Conservation (phyloP, 2,888 invertebrate genomes). For the Pandemis cinnamomeana region DNA sequence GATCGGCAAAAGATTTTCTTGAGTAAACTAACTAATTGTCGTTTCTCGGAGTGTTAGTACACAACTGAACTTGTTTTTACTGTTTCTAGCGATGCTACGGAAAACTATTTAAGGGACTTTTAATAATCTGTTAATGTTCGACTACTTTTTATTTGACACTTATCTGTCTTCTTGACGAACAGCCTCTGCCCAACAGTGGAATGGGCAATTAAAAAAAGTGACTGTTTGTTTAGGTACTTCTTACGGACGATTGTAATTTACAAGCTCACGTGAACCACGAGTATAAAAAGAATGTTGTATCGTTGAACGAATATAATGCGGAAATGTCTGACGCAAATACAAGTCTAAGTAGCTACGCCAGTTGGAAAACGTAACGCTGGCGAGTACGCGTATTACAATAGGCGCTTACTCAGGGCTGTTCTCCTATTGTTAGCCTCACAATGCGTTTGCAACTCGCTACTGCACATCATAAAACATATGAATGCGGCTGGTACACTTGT, state of each 20-base stretch:
- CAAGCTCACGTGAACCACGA: no score
- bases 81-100: background rate
- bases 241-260: no score
- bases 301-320: no score
- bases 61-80: background rate
- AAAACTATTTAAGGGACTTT: background rate
- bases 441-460: conserved; percentile 11
- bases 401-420: background rate
- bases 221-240: no score
- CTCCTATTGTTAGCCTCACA: conserved; percentile 5
- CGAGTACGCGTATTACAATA: conserved; percentile 14
- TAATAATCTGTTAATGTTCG: no score
- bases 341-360: conserved; percentile 3
- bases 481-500: no score
- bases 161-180: no score
- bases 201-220: no score
- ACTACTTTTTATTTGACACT: no score
- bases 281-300: no score
- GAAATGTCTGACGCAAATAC: no score
- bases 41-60: background rate
- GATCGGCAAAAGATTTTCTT: conserved; percentile 30
- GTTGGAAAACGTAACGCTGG: conserved; percentile 20
- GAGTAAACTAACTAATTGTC: conserved; percentile 27
- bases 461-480: background rate
- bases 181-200: no score